Base-by-base conservation (phyloP, 2,888 invertebrate species). In the Loripinus fragilis region DNA sequence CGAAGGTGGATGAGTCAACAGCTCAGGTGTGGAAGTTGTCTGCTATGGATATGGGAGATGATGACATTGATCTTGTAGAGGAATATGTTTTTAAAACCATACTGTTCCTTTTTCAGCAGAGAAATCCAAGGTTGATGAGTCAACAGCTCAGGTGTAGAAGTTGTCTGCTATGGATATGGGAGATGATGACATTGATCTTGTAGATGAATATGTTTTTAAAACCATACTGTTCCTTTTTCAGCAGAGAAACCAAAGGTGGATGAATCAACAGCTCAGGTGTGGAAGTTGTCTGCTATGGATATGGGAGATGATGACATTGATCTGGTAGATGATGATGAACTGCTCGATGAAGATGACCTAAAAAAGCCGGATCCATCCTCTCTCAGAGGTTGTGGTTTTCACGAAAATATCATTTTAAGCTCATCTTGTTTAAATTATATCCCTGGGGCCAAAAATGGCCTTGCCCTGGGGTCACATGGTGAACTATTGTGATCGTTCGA, bases 341-440 rank as follows among this genome's bases (percentile, higher is more conserved):
- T 99, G 38, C 94, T 99, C 25, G 97, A 98, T 94, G 98, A 97
- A 89, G 96, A 96, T 78, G 99, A 99, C 93, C 95, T 97, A 82
- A 95, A 96, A 88, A 98, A 97, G 94, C 99, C 99, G 2, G 96
- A 97, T 90, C 96, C 97, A 38, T 94, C 95, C 25, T 96, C 97
- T 17, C 95, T 98, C n/a, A 96, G 95, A 95, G 97, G 97, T 97
- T 80, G 2, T 38, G 38, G 5, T 38, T 38, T 38, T 5, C 12
- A 38, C n/a, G n/a, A n/a, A n/a, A n/a, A n/a, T n/a, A n/a, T n/a
- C n/a, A n/a, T n/a, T n/a, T n/a, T n/a, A n/a, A n/a, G n/a, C n/a
- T n/a, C n/a, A n/a, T n/a, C n/a, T n/a, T n/a, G n/a, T n/a, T n/a
- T n/a, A n/a, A n/a, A n/a, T n/a, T n/a, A n/a, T n/a, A n/a, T n/a